These are phyloP conservation scores for Patella depressa DNA, from an alignment of 2,888 invertebrate genomes.

Conservation along the genomic window DNA sequence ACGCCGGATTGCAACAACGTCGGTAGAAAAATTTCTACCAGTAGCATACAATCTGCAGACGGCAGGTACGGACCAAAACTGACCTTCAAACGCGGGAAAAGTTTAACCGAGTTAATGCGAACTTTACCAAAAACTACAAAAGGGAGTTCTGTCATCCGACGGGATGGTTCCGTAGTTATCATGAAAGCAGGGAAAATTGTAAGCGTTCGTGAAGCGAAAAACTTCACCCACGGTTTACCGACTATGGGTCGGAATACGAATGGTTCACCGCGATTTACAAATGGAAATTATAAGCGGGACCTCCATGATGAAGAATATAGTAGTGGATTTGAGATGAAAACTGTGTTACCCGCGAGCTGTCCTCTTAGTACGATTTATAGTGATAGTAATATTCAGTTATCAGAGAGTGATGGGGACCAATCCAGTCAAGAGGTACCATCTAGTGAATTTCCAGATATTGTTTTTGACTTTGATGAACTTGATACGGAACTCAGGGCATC, in stretches of 20 bases:
- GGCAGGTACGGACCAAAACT: background rate
- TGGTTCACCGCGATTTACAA: conserved; percentile 31
- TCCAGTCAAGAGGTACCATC: background rate
- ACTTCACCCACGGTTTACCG: conserved; percentile 13
- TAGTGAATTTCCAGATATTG: background rate
- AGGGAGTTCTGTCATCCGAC: conserved; percentile 53
- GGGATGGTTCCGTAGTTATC: conserved; percentile 57
- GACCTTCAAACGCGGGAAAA: conserved; percentile 28
- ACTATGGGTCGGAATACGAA: conserved; percentile 34
- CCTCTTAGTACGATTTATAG: background rate
- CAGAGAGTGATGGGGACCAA: conserved; percentile 4
- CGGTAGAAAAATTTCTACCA: conserved; percentile 26
- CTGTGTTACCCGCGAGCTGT: conserved; percentile 23
- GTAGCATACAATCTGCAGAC: conserved; percentile 18
- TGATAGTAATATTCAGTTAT: conserved; percentile 25
- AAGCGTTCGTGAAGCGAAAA: conserved; percentile 48
- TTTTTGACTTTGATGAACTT: background rate
- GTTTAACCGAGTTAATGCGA: conserved; percentile 32
- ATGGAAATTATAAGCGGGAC: background rate
- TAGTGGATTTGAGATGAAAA: conserved; percentile 13
- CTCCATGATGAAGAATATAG: conserved; percentile 10
- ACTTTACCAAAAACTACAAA: conserved; percentile 32
- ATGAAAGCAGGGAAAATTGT: conserved; percentile 64
- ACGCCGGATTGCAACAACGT: conserved; percentile 33
- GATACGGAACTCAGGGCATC: conserved; percentile 4